Percentiles rank a stretch among this genome's conserved stretches.
These are phyloP conservation scores for Parotocinclus haroldoi DNA, from an alignment of 2,797 vertebrate genomes.

Conservation along the genomic window DNA sequence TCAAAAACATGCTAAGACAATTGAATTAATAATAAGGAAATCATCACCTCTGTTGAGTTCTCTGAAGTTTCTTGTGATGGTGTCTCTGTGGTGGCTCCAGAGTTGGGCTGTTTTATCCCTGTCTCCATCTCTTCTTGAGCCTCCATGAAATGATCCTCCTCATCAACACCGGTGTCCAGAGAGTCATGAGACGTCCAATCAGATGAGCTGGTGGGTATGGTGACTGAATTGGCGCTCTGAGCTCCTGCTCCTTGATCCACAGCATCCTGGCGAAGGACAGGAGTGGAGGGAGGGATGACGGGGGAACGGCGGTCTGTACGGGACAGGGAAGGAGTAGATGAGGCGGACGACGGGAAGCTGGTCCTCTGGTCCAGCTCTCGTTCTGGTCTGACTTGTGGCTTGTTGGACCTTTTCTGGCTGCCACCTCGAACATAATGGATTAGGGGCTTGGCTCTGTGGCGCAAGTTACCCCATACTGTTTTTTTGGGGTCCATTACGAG, in stretches of 20 bases:
- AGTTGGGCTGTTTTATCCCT: conserved; percentile 48
- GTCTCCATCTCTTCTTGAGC: conserved; percentile 36
- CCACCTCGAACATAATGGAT: conserved; percentile 53
- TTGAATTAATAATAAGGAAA: too few relatives aligned
- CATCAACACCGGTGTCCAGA: conserved; percentile 19
- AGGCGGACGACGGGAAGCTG: conserved; percentile 57
- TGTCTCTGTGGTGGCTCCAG: not conserved
- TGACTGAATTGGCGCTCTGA: conserved; percentile 29
- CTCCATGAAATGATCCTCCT: conserved; percentile 38
- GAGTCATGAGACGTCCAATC: conserved; percentile 58
- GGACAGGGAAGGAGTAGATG: conserved; percentile 31
- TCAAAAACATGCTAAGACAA: too few relatives aligned
- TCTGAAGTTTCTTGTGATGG: conserved; percentile 2
- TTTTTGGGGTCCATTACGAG: conserved; percentile 55
- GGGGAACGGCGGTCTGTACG: conserved; percentile 15
- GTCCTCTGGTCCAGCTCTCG: conserved; percentile 50
- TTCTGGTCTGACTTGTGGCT: conserved; percentile 11
- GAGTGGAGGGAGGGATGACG: conserved; percentile 37
- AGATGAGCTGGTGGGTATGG: conserved; percentile 35
- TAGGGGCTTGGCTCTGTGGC: conserved; percentile 58
- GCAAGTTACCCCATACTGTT: conserved; percentile 58
- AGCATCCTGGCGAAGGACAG: not conserved
- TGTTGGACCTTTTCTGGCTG: conserved; percentile 41
- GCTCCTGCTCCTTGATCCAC: conserved; percentile 29
- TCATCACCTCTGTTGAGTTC: conserved; percentile 28